Conservation (phyloP, 2,797 vertebrate species). For the Sebastes elongatus region DNA sequence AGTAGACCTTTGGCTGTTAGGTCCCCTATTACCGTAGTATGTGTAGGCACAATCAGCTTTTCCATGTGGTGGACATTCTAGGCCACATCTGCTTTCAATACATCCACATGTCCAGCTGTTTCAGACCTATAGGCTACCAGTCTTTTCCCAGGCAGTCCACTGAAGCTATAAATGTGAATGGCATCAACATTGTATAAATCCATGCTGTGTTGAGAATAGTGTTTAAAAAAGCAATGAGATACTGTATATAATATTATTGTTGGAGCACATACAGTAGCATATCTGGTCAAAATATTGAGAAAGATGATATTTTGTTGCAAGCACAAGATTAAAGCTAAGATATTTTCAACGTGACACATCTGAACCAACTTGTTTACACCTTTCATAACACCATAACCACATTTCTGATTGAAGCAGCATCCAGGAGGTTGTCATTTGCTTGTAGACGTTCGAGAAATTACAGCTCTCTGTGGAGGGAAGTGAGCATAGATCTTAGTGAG, state of each 20-base stretch:
- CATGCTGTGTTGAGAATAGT: slow-evolving; percentile 10
- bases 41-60: slow-evolving; percentile 76
- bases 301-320: not conserved
- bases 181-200: slow-evolving; percentile 19
- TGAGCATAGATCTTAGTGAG: not conserved
- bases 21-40: slow-evolving; percentile 61
- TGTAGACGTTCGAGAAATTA: slow-evolving; percentile 36
- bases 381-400: slow-evolving; percentile 5
- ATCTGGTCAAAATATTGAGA: not conserved
- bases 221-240: slow-evolving; percentile 6
- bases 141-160: slow-evolving; percentile 43
- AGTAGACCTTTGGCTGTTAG: slow-evolving; percentile 69
- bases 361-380: slow-evolving; percentile 34
- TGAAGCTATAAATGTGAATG: slow-evolving; percentile 43
- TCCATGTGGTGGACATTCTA: slow-evolving; percentile 80
- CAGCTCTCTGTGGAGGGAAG: slow-evolving; percentile 12
- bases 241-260: not conserved
- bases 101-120: slow-evolving; percentile 73
- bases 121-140: slow-evolving; percentile 63
- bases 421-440: slow-evolving; percentile 25
- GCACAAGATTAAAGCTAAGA: not conserved
- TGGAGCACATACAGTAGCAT: not conserved
- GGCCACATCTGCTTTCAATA: slow-evolving; percentile 80
- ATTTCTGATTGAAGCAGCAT: slow-evolving; percentile 14
- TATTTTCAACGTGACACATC: not conserved